A percentile compares a stretch with the other conserved stretches of the same genome.
Evolutionary conservation across 2,113 vertebrate species (phyloP).

Genomic region (Tursiops truncatus): DNA sequence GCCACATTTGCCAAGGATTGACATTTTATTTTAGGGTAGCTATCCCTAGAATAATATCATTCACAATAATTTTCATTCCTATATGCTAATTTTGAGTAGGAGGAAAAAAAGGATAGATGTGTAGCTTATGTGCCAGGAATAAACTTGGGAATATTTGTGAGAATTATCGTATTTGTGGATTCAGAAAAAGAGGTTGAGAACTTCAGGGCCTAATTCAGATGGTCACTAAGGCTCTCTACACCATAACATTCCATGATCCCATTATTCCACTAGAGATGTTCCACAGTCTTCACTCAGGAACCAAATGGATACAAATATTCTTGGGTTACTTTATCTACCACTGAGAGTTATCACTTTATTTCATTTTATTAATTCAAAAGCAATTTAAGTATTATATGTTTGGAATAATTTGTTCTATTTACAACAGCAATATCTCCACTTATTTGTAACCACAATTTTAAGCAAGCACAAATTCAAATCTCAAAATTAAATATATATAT

Average conservation of each 20-base stretch:
- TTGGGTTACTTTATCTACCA: background rate
- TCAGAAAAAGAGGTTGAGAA: background rate
- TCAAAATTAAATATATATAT: background rate
- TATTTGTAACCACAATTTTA: background rate
- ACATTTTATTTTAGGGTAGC: background rate
- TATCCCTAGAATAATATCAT: background rate
- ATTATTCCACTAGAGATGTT: background rate
- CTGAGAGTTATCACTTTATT: background rate
- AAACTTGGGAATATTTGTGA: background rate
- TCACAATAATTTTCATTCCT: slow-evolving; percentile 24
- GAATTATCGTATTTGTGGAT: background rate
- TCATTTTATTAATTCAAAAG: background rate
- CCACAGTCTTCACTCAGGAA: background rate
- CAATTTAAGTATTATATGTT: background rate
- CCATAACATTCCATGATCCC: background rate
- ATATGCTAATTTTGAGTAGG: background rate
- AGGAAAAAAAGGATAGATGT: background rate
- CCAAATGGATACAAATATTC: background rate
- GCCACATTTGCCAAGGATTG: background rate
- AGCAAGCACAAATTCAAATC: background rate
- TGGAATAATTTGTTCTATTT: background rate
- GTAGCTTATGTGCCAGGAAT: background rate
- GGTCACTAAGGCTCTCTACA: background rate
- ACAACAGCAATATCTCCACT: background rate
- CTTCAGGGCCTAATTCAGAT: background rate